phyloP scores from a whole-genome alignment of 1,140 invertebrate genomes.

The Arion vulgaris region DNA sequence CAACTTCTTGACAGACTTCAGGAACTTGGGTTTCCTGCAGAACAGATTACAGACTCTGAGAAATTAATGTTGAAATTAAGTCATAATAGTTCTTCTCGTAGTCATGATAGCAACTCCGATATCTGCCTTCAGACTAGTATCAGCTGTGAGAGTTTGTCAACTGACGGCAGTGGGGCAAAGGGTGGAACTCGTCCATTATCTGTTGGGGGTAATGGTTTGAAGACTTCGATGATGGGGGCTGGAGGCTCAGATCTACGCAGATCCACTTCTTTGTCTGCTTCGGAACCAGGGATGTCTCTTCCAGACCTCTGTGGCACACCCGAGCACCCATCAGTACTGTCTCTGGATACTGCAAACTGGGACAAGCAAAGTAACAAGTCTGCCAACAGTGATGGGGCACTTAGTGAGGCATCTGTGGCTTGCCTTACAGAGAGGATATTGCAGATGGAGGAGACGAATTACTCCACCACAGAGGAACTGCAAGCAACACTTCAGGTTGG shows the following conservation, averaged over 20 bases:
- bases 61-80: conserved; percentile 64
- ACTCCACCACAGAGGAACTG: conserved; percentile 94
- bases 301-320: conserved; percentile 62
- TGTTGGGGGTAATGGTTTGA: background rate
- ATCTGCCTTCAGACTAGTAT: conserved; percentile 48
- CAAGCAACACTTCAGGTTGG: conserved; percentile 89
- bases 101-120: conserved; percentile 44
- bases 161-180: conserved; percentile 49
- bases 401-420: conserved; percentile 91
- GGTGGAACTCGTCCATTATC: background rate
- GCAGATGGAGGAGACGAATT: conserved; percentile 92
- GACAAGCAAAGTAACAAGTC: conserved; percentile 88
- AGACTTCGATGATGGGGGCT: background rate
- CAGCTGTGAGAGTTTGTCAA: conserved; percentile 65
- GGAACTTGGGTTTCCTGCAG: conserved; percentile 68
- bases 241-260: conserved; percentile 43
- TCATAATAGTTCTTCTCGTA: conserved; percentile 36
- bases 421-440: conserved; percentile 93
- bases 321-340: conserved; percentile 59
- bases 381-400: conserved; percentile 71
- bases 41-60: conserved; percentile 69
- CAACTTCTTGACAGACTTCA: conserved; percentile 64
- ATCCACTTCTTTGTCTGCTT: conserved; percentile 67
- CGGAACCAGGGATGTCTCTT: conserved; percentile 75
- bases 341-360: conserved; percentile 75